phyloP scores from a whole-genome alignment of 2,888 invertebrate species.

The Dicyrtoma fusca region DNA sequence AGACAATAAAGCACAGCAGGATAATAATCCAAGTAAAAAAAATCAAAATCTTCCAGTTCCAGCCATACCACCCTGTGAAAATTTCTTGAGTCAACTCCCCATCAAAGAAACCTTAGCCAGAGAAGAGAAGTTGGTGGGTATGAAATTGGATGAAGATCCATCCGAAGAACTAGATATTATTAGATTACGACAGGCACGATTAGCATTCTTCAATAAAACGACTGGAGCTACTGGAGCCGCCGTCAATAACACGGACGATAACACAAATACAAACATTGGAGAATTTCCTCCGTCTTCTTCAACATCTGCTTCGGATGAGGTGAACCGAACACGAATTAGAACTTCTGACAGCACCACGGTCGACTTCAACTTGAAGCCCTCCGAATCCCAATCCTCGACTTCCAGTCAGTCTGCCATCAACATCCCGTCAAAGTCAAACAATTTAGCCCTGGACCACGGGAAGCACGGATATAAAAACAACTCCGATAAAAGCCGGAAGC shows the following conservation, averaged over 20 bases:
- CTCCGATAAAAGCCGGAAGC: not conserved
- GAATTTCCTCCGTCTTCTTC: too few species aligned
- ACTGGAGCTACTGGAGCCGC: not conserved
- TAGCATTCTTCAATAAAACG: slow-evolving; percentile 59
- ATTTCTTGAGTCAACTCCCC: slow-evolving; percentile 54
- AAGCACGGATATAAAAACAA: not conserved
- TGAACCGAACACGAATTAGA: too few species aligned
- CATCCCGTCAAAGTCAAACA: not conserved
- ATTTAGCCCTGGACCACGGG: not conserved
- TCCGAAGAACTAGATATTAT: slow-evolving; percentile 57
- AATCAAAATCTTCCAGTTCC: not conserved
- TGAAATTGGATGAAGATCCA: slow-evolving; percentile 40
- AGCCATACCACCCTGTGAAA: slow-evolving; percentile 48
- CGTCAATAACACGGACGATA: not conserved
- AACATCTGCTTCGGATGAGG: too few species aligned
- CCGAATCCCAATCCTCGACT: too few species aligned
- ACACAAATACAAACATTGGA: too few species aligned
- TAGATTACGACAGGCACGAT: slow-evolving; percentile 59
- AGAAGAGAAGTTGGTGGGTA: slow-evolving; percentile 49
- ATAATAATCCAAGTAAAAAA: too few species aligned
- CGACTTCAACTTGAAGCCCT: too few species aligned
- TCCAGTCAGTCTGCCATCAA: not conserved
- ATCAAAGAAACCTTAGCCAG: slow-evolving; percentile 47
- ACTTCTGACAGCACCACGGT: too few species aligned
- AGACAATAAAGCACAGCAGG: not conserved